These are phyloP conservation scores for Dryas iulia DNA, from an alignment of 1,140 invertebrate species.

Conservation along the genomic window DNA sequence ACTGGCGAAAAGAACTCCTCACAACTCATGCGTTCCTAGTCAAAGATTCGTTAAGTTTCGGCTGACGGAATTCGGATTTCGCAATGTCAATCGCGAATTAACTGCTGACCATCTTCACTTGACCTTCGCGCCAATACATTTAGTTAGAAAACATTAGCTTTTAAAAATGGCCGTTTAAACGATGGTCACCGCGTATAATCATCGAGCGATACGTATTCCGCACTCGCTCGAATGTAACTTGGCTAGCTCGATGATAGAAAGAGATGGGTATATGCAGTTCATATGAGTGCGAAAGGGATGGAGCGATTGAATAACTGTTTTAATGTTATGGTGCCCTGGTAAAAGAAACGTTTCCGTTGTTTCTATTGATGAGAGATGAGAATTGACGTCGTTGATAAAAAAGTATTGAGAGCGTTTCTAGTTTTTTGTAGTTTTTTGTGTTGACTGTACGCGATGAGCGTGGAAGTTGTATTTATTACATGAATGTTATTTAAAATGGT, in stretches of 20 bases:
- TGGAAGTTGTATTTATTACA: too few species aligned
- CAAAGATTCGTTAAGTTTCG: conserved; percentile 50
- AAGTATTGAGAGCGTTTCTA: neutral
- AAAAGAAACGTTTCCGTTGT: conserved; percentile 21
- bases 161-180: neutral
- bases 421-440: neutral
- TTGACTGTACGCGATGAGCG: neutral
- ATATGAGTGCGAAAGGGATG: neutral
- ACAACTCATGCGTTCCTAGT: conserved; percentile 41
- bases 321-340: conserved; percentile 10
- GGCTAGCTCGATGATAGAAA: neutral
- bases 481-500: neutral
- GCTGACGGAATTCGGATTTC: conserved; percentile 27
- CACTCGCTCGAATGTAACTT: conserved; percentile 1
- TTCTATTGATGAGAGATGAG: conserved; percentile 10
- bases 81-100: conserved; percentile 22
- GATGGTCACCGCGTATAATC: conserved; percentile 1
- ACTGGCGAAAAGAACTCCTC: neutral
- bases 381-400: neutral
- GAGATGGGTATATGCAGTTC: neutral
- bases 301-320: neutral
- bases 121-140: neutral
- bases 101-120: conserved; percentile 3
- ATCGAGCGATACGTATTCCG: conserved; percentile 1
- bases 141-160: neutral